Percentiles rank a stretch among this genome's conserved stretches.
These are phyloP conservation scores for Pampus argenteus DNA, from an alignment of 2,797 vertebrate genomes.

Conservation along the genomic window DNA sequence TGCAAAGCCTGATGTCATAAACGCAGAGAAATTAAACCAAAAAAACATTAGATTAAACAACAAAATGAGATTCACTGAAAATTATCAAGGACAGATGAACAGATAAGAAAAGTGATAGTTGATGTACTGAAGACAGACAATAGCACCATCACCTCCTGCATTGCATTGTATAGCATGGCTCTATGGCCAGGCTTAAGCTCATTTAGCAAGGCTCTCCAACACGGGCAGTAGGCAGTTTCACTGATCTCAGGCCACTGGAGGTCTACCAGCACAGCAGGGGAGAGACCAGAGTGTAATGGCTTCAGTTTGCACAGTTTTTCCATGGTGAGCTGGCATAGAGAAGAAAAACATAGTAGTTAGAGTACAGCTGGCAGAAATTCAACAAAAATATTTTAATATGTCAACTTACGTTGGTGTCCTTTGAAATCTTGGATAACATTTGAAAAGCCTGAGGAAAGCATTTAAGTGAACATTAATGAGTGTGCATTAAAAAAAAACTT, in stretches of 20 bases:
- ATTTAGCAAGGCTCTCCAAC: constrained; percentile 84
- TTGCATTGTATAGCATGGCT: constrained; percentile 83
- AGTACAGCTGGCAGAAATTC: constrained; percentile 19
- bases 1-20: constrained; percentile 71
- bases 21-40: background rate
- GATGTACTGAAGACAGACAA: constrained; percentile 17
- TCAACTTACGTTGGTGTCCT: constrained; percentile 86
- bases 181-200: constrained; percentile 86
- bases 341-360: constrained; percentile 36
- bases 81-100: constrained; percentile 26
- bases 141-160: constrained; percentile 81
- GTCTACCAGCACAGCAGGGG: constrained; percentile 82
- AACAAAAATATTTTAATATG: constrained; percentile 22
- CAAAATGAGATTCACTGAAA: constrained; percentile 2
- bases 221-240: constrained; percentile 79
- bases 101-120: constrained; percentile 22
- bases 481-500: too few relatives aligned
- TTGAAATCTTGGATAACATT: constrained; percentile 84
- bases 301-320: constrained; percentile 86
- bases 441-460: constrained; percentile 84
- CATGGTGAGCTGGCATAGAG: constrained; percentile 79
- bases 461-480: constrained; percentile 1
- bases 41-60: constrained; percentile 11
- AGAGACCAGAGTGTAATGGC: constrained; percentile 85
- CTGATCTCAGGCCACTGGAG: constrained; percentile 77